Evolutionary conservation across 1,140 invertebrate species (phyloP).

Genomic region (Calephelis nemesis): DNA sequence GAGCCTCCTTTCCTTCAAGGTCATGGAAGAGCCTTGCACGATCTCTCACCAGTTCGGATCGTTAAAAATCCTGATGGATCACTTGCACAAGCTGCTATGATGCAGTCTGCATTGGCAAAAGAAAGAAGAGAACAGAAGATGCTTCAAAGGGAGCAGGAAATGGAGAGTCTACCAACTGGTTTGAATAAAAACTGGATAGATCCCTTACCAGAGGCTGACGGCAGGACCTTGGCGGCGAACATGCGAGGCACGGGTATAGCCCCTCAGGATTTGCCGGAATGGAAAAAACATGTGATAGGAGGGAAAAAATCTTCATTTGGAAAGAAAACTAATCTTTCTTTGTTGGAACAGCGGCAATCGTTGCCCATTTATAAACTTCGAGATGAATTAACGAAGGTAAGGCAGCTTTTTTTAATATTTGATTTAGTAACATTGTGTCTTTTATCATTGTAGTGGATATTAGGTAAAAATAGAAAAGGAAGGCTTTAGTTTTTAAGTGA

Average conservation of each 20-base stretch:
- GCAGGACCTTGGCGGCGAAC: slow-evolving; percentile 85
- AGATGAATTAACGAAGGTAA: slow-evolving; percentile 94
- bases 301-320: slow-evolving; percentile 98
- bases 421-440: neutral
- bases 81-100: slow-evolving; percentile 98
- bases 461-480: no score
- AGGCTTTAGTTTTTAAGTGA: no score
- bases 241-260: slow-evolving; percentile 91
- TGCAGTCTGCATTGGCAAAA: slow-evolving; percentile 98
- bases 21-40: slow-evolving; percentile 92
- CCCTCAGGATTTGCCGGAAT: slow-evolving; percentile 96
- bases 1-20: slow-evolving; percentile 97
- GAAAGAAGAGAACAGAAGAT: slow-evolving; percentile 97
- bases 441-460: no score
- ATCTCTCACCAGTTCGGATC: slow-evolving; percentile 97
- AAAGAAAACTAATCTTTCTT: slow-evolving; percentile 96
- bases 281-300: slow-evolving; percentile 99
- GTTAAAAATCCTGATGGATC: slow-evolving; percentile 99
- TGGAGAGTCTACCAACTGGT: slow-evolving; percentile 90
- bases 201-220: slow-evolving; percentile 92
- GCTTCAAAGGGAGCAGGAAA: slow-evolving; percentile 94
- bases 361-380: slow-evolving; percentile 98
- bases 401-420: neutral
- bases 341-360: slow-evolving; percentile 97
- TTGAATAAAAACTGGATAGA: slow-evolving; percentile 97